Conservation (phyloP, 2,888 invertebrate genomes). For the Andricus quercusramuli region DNA sequence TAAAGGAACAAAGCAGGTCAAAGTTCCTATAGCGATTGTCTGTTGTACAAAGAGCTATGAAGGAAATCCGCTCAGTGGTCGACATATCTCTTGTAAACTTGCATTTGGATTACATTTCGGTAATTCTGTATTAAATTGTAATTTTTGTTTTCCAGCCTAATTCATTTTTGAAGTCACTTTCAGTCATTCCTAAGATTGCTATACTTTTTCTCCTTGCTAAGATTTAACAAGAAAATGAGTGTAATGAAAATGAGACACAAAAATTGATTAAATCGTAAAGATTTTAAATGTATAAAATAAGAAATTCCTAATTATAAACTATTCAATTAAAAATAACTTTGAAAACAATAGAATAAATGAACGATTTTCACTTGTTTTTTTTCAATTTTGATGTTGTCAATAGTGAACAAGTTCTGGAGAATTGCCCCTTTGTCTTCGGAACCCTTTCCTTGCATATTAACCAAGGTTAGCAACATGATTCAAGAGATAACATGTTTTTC, state of each 20-base stretch:
- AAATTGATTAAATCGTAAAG: too few relatives aligned
- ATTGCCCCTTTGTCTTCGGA: background rate
- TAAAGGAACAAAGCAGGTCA: background rate
- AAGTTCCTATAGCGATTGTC: background rate
- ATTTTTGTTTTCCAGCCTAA: background rate
- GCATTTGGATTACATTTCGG: background rate
- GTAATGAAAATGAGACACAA: too few relatives aligned
- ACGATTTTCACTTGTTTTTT: too few relatives aligned
- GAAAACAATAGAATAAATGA: too few relatives aligned
- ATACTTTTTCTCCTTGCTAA: too few relatives aligned
- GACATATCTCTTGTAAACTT: background rate
- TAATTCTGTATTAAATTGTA: background rate
- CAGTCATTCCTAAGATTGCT: too few relatives aligned
- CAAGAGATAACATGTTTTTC: background rate
- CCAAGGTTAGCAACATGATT: background rate
- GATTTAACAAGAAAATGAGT: too few relatives aligned
- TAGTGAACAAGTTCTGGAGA: too few relatives aligned
- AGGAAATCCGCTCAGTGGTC: background rate
- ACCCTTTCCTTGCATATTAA: background rate
- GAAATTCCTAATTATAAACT: too few relatives aligned
- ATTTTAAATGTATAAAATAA: too few relatives aligned
- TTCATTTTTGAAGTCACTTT: too few relatives aligned
- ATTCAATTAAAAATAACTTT: too few relatives aligned
- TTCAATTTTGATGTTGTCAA: background rate
- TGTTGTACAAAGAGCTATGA: background rate